Base-by-base conservation (phyloP, 2,888 invertebrate genomes). In the Heliconius hortense region DNA sequence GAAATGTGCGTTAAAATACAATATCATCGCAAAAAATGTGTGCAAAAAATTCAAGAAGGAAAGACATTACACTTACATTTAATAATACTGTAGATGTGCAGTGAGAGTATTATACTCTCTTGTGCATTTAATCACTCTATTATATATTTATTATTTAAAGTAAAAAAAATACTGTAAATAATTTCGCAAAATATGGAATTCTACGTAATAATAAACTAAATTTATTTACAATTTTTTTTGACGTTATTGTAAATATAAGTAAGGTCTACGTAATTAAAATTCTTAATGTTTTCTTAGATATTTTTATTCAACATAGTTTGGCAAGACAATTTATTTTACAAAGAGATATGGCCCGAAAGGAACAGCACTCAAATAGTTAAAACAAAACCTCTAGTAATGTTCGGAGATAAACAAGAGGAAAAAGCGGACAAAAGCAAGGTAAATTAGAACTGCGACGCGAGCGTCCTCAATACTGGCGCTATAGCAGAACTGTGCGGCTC, bases 391-490 rank as follows among this genome's bases (percentile, higher is more conserved):
- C n/a, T 35, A 28, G 69, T 70, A 72, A 73, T 66, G 39, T 53
- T 59, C 64, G 53, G 70, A 76, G 76, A 76, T 73, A 73, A 70
- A 73, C 70, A 70, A 70, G 73, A 70, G 73, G 62, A 56, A 76
- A 64, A 73, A 59, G 64, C 73, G 73, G 70, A 76, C 73, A 76
- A 76, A 76, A 75, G 75, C 74, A 71, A 76, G 73, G 75, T 76
- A 73, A 78, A 75, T 77, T 74, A 75, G 71, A 78, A 79, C 73
- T 74, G 74, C 73, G 76, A 76, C 72, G 76, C 53, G 62, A 75
- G 74, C 60, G 77, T 77, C 73, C 77, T 79, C 77, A 73, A 73
- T 76, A 73, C 64, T 48, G 78, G 35, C 69, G 75, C 59, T 72
- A 63, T 73, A 64, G 73, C 73, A 63, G 70, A 77, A 64, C 66